Evolutionary conservation across 2,113 vertebrate species (phyloP).

Genomic region (Choloepus hoffmanni): DNA sequence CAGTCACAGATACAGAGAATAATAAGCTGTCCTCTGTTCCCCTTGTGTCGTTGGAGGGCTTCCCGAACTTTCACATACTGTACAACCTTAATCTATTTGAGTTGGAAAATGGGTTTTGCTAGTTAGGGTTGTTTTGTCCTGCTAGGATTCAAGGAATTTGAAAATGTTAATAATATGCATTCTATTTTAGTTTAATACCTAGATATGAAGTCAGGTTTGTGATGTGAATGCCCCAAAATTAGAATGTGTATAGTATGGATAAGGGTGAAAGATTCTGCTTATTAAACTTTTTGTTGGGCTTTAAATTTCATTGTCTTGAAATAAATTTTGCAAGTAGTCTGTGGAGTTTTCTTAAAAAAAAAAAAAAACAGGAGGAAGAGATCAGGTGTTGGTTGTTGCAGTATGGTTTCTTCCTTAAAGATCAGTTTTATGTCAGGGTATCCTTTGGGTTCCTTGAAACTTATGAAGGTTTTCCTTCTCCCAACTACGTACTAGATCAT

Average conservation of each 20-base stretch:
- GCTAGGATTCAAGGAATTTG: not conserved
- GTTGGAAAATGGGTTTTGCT: not conserved
- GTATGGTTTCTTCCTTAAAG: not conserved
- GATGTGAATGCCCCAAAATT: not conserved
- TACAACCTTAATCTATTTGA: not conserved
- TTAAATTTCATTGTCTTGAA: slow-evolving; percentile 37
- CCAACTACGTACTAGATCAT: not conserved
- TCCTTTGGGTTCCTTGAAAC: not conserved
- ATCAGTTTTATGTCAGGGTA: not conserved
- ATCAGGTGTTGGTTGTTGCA: not conserved
- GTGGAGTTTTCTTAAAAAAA: not conserved
- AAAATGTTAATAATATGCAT: not conserved
- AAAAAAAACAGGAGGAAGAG: not conserved
- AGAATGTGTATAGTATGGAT: not conserved
- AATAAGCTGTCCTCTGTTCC: not conserved
- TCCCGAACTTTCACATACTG: not conserved
- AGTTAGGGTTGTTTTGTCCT: not conserved
- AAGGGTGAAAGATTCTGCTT: not conserved
- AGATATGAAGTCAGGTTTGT: slow-evolving; percentile 7
- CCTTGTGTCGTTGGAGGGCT: not conserved
- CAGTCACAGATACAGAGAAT: not conserved
- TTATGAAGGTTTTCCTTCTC: not conserved
- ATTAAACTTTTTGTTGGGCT: slow-evolving; percentile 32
- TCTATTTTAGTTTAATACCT: not conserved
- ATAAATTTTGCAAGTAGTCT: slow-evolving; percentile 3